Conservation (phyloP, 2,113 vertebrate species). For the Meleagris gallopavo region DNA sequence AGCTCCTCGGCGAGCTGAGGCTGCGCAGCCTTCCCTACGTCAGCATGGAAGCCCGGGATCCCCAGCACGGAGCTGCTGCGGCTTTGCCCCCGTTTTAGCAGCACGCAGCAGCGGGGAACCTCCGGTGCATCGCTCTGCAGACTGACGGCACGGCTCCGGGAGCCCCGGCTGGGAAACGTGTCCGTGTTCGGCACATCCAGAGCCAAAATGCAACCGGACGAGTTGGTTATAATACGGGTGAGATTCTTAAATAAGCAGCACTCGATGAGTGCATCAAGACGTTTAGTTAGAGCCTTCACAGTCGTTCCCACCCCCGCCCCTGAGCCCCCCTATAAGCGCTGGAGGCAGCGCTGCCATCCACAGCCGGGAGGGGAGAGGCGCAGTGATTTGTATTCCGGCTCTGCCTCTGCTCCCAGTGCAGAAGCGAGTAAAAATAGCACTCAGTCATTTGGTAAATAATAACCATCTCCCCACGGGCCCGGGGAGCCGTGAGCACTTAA, state of each 20-base stretch:
- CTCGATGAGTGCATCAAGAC: background rate
- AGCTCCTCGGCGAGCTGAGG: background rate
- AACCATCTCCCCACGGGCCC: slow-evolving; percentile 19
- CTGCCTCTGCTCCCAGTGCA: slow-evolving; percentile 29
- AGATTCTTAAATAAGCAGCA: background rate
- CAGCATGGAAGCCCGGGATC: slow-evolving; percentile 42
- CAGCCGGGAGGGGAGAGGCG: background rate
- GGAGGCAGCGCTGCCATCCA: background rate
- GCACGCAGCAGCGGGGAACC: background rate
- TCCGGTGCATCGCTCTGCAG: background rate
- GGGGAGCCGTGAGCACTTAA: background rate
- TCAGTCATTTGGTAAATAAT: slow-evolving; percentile 66
- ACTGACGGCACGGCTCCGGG: background rate
- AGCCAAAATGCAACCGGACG: background rate
- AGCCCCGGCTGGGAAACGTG: background rate
- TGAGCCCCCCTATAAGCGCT: background rate
- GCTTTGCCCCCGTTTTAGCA: background rate
- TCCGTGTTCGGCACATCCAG: background rate
- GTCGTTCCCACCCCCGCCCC: background rate
- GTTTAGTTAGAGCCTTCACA: background rate
- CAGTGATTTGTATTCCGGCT: slow-evolving; percentile 30
- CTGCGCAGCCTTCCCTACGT: slow-evolving; percentile 16
- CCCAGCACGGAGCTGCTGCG: slow-evolving; percentile 7
- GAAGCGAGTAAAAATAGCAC: slow-evolving; percentile 70
- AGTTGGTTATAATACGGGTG: background rate